Percentiles rank a stretch among this genome's conserved stretches.
Conservation (phyloP, 2,797 vertebrate genomes). For the Calcarius lapponicus region DNA sequence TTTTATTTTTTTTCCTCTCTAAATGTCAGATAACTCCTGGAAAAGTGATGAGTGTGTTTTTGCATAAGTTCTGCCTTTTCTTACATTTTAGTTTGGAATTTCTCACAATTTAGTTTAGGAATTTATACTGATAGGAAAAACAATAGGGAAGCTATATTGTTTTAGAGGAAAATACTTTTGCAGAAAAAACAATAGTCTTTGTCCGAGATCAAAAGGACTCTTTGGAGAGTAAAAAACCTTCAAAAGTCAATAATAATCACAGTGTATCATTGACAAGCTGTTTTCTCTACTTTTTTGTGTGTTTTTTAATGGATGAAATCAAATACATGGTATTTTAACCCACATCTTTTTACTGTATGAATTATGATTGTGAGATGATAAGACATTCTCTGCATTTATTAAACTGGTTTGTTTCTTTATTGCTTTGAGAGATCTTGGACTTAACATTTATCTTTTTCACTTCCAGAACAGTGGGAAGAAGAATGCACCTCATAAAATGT, state of each 20-base stretch:
- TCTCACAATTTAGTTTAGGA: not conserved
- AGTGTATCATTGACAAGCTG: not conserved
- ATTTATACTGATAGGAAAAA: not conserved
- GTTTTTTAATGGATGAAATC: not conserved
- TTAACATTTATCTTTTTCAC: not conserved
- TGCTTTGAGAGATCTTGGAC: not conserved
- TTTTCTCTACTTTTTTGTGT: no score
- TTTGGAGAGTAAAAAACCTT: not conserved
- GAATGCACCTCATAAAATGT: not conserved
- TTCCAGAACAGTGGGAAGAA: not conserved
- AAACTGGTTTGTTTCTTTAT: not conserved
- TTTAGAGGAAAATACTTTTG: not conserved
- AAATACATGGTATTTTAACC: not conserved
- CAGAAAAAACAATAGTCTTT: not conserved
- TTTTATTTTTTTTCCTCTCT: not conserved
- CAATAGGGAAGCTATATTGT: not conserved
- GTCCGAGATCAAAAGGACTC: not conserved
- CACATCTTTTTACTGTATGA: not conserved
- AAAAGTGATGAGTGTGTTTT: not conserved
- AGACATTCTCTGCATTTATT: not conserved
- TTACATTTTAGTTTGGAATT: not conserved
- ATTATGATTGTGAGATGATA: not conserved
- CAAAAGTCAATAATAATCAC: not conserved
- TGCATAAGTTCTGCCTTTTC: not conserved
- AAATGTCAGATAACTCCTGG: not conserved